A percentile compares a stretch with the other conserved stretches of the same genome.
These are phyloP conservation scores for Pollicipes pollicipes DNA, from an alignment of 1,140 invertebrate genomes.

Conservation along the genomic window DNA sequence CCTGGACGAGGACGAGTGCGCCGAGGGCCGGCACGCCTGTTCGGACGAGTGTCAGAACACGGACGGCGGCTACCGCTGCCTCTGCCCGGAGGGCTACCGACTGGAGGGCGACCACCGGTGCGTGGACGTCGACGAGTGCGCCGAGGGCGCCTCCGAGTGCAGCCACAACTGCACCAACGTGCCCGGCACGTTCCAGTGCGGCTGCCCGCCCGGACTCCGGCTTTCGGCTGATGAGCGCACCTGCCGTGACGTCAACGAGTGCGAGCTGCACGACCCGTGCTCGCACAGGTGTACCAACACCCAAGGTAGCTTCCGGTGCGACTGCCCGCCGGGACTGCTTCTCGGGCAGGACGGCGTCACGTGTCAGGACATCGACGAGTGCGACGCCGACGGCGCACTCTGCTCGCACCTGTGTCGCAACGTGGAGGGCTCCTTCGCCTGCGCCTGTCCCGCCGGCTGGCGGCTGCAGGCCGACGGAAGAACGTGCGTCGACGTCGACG, in stretches of 20 bases:
- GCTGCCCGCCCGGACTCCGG: slow-evolving; percentile 49
- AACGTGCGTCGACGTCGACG: slow-evolving; percentile 36
- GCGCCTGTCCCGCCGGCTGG: slow-evolving; percentile 37
- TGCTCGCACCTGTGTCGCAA: slow-evolving; percentile 54
- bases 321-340: slow-evolving; percentile 14
- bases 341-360: slow-evolving; percentile 31
- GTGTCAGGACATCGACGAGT: slow-evolving; percentile 48
- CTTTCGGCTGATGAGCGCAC: slow-evolving; percentile 28
- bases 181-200: slow-evolving; percentile 58
- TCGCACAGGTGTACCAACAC: slow-evolving; percentile 26
- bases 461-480: slow-evolving; percentile 19
- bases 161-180: slow-evolving; percentile 46
- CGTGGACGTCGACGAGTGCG: slow-evolving; percentile 34
- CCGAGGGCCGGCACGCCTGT: slow-evolving; percentile 20
- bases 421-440: slow-evolving; percentile 58
- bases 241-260: slow-evolving; percentile 46
- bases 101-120: slow-evolving; percentile 18
- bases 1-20: slow-evolving; percentile 23
- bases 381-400: slow-evolving; percentile 29
- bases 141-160: slow-evolving; percentile 28
- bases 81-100: slow-evolving; percentile 20
- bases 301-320: slow-evolving; percentile 16
- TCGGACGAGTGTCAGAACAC: slow-evolving; percentile 23
- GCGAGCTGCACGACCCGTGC: slow-evolving; percentile 32
- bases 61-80: slow-evolving; percentile 16